A percentile compares a stretch with the other conserved stretches of the same genome.
Evolutionary conservation across 2,797 vertebrate genomes (phyloP).

Genomic region (Sebastes diploproa): DNA sequence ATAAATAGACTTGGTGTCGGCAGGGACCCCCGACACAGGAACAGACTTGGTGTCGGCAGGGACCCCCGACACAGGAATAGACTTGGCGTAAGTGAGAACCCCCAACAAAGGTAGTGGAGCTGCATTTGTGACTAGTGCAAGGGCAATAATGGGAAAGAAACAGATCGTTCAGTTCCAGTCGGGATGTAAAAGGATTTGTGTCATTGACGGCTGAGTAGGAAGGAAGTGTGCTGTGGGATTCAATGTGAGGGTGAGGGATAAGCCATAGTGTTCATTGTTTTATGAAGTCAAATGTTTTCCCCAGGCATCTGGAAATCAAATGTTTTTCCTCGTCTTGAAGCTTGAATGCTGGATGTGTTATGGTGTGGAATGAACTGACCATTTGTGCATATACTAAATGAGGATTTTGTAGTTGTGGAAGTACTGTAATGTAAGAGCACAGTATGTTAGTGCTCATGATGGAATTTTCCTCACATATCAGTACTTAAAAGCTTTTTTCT

Average conservation of each 20-base stretch:
- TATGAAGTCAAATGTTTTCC: neutral
- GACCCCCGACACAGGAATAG: no score
- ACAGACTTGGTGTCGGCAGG: no score
- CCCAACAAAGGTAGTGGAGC: neutral
- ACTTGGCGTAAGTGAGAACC: no score
- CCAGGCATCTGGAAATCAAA: neutral
- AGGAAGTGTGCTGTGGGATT: constrained; percentile 12
- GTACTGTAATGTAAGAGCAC: neutral
- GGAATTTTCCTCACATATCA: neutral
- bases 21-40: no score
- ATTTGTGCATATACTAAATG: neutral
- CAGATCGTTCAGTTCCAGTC: constrained; percentile 28
- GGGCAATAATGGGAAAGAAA: constrained; percentile 56
- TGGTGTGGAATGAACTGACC: neutral
- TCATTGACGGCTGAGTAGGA: constrained; percentile 15
- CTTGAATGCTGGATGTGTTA: neutral
- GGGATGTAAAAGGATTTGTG: constrained; percentile 21
- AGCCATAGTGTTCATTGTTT: neutral
- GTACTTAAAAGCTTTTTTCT: neutral
- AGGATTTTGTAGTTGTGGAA: neutral
- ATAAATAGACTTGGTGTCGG: rapidly evolving
- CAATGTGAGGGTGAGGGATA: neutral
- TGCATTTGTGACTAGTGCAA: constrained; percentile 48
- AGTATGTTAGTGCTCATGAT: neutral
- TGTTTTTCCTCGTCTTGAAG: neutral